Conservation (phyloP, 2,797 vertebrate genomes). For the Rhynchonycteris naso region DNA sequence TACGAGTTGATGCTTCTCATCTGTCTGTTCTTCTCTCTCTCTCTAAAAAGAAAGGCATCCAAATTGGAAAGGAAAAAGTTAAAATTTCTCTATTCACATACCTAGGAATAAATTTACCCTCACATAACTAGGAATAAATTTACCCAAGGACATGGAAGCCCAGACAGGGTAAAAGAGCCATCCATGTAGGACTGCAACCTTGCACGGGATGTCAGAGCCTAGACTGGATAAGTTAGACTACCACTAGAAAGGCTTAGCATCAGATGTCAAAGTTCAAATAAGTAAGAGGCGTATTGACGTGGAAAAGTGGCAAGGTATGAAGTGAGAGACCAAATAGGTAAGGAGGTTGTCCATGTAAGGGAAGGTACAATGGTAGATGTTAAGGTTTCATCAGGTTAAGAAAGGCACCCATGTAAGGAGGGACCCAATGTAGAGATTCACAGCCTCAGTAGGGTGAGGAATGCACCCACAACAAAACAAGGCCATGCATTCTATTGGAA, state of each 20-base stretch:
- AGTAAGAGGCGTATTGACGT: background rate
- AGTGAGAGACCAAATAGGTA: background rate
- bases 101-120: background rate
- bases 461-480: background rate
- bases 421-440: background rate
- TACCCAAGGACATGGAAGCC: background rate
- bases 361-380: background rate
- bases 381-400: background rate
- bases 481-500: background rate
- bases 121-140: background rate
- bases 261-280: background rate
- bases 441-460: background rate
- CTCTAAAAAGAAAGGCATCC: background rate
- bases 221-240: background rate
- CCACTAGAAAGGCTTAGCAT: background rate
- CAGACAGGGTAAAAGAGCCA: background rate
- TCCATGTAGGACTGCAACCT: background rate
- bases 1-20: too few relatives aligned
- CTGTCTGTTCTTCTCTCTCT: too few relatives aligned
- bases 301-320: background rate
- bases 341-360: background rate
- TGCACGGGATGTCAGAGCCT: background rate
- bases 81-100: too few relatives aligned
- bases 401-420: background rate
- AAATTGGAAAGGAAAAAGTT: background rate